Percentiles rank a stretch among this genome's conserved stretches.
Evolutionary conservation across 2,113 vertebrate species (phyloP).

Genomic region (Emberiza fucata): DNA sequence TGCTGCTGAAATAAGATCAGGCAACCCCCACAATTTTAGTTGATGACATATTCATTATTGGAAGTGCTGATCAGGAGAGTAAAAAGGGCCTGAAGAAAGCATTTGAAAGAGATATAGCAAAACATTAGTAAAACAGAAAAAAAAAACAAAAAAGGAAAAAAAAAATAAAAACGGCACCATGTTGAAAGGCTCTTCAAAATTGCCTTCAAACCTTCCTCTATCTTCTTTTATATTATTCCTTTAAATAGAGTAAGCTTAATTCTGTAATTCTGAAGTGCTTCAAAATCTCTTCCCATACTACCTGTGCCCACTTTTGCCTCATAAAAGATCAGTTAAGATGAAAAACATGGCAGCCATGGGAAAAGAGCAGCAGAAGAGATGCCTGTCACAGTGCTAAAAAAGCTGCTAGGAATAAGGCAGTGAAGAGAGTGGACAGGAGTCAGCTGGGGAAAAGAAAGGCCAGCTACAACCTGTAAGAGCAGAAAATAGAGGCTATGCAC

Average conservation of each 20-base stretch:
- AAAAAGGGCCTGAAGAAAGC: background rate
- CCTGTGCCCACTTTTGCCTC: background rate
- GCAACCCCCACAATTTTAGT: background rate
- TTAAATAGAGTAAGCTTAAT: background rate
- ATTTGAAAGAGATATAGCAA: background rate
- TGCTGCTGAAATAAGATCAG: background rate
- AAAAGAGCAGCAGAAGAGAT: background rate
- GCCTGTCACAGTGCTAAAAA: background rate
- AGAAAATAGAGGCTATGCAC: background rate
- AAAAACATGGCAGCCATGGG: background rate
- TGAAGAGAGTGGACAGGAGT: background rate
- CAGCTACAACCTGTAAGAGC: background rate
- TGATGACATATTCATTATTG: background rate
- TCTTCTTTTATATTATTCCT: background rate
- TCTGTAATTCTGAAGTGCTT: background rate
- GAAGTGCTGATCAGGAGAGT: background rate
- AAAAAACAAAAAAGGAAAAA: too few species aligned
- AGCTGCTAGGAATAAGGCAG: background rate
- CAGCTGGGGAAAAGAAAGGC: background rate
- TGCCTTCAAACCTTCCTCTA: background rate
- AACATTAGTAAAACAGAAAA: background rate
- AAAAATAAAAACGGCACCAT: background rate
- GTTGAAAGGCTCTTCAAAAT: background rate
- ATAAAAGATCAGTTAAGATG: background rate
- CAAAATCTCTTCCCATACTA: background rate